Base-by-base conservation (phyloP, 2,888 invertebrate genomes). In the Cinara cedri region DNA sequence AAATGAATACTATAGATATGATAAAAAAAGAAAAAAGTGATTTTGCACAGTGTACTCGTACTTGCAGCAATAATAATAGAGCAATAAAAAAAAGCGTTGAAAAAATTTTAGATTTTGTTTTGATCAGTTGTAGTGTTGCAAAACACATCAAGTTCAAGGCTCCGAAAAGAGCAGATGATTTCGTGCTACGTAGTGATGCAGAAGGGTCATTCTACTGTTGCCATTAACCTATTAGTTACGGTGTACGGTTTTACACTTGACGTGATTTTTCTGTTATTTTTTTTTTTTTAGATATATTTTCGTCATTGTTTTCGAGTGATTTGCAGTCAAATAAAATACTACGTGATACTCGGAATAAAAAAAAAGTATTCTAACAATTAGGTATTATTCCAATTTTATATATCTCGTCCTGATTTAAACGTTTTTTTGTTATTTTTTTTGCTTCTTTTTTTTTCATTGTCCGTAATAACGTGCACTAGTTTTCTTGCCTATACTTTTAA, bases 221-320 rank as follows among this genome's bases (percentile, higher is more conserved):
- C 78, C 42, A 78, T 78, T 78, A 78, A 60, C 78, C 68, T 62
- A 78, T 78, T 78, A 78, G 78, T 78, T 68, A 70, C 78, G 78
- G 78, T 60, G 70, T 51, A 57, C 66, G 57, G 49, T 68, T 76
- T 55, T 76, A 68, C 42, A 62, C 55, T 21, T 70, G 68, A 68
- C 70, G 46, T 78, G 78, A 70, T 78, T 60, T 68, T 66, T 51
- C 46, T n/a, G 49, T 16, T 70, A 60, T 66, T 57, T 76, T 74
- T 34, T 46, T 57, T 44, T 57, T 44, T 49, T 34, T 19, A n/a
- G 14, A 34, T 70, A 46, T n/a, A 51, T 68, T 26, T 70, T 46
- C 21, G 21, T 78, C 78, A 78, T 78, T 68, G 57, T 78, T 78
- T 78, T 78, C 49, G 49, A 57, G 51, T n/a, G 78, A 60, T 78